phyloP scores from a whole-genome alignment of 2,888 invertebrate species.

The Torymus aiolomorphi region DNA sequence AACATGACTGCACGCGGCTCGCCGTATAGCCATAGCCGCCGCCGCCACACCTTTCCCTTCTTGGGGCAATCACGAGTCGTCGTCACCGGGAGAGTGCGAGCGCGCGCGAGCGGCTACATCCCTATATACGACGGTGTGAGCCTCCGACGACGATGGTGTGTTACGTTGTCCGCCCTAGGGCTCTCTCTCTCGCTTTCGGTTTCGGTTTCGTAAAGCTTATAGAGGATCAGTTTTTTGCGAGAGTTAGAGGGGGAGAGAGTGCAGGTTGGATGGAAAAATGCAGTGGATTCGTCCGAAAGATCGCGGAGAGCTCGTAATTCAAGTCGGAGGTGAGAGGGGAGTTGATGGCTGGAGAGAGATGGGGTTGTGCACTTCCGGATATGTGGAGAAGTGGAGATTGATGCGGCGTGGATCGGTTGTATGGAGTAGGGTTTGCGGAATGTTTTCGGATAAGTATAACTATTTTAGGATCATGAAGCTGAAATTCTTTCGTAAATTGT shows the following conservation, averaged over 20 bases:
- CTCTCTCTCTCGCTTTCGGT: slow-evolving; percentile 54
- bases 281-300: neutral
- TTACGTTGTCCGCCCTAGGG: slow-evolving; percentile 63
- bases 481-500: no score
- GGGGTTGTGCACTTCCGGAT: no score
- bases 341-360: no score
- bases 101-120: neutral
- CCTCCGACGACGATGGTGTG: slow-evolving; percentile 37
- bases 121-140: slow-evolving; percentile 45
- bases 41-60: slow-evolving; percentile 76
- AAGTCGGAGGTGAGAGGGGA: neutral
- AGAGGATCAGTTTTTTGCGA: no score
- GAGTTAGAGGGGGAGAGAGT: no score
- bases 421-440: no score
- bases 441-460: no score
- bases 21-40: slow-evolving; percentile 51
- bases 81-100: slow-evolving; percentile 60
- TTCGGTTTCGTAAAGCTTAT: no score
- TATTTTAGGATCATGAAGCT: no score
- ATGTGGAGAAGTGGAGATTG: no score
- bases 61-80: slow-evolving; percentile 76
- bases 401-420: no score
- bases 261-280: no score
- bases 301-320: neutral
- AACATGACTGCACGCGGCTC: slow-evolving; percentile 70